Conservation (phyloP, 92 coral and sea anemone species). For the Umimayanthus kanabou region DNA sequence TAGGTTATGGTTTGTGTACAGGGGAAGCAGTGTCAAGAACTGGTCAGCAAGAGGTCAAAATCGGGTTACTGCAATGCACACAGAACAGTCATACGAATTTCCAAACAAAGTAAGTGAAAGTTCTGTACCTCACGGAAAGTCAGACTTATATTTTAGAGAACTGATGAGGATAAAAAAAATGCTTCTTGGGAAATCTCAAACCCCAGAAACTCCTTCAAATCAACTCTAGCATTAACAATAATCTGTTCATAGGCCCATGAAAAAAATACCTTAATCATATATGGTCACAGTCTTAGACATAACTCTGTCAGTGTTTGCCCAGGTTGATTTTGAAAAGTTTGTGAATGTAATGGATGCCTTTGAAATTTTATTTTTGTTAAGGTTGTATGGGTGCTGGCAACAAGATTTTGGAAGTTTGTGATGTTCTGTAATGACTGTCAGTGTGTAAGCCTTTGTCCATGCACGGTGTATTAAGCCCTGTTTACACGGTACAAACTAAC, state of each 20-base stretch:
- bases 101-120: constrained; percentile 80
- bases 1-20: constrained; percentile 29
- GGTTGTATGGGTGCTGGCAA: background rate
- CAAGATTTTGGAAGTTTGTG: background rate
- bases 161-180: no score
- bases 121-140: background rate
- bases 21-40: constrained; percentile 91
- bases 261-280: background rate
- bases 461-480: no score
- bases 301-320: background rate
- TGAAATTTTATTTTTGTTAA: background rate
- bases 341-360: background rate
- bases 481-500: no score
- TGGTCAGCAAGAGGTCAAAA: constrained; percentile 95
- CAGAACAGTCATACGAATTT: constrained; percentile 85
- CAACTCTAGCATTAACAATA: background rate
- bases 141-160: no score
- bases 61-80: constrained; percentile 96
- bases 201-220: background rate
- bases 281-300: background rate
- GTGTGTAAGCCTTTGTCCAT: background rate
- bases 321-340: background rate
- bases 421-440: no score
- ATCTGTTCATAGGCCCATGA: no score
- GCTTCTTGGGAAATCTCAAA: no score